Conservation (phyloP, 2,797 vertebrate species). For the Hypotaenidia okinawae region DNA sequence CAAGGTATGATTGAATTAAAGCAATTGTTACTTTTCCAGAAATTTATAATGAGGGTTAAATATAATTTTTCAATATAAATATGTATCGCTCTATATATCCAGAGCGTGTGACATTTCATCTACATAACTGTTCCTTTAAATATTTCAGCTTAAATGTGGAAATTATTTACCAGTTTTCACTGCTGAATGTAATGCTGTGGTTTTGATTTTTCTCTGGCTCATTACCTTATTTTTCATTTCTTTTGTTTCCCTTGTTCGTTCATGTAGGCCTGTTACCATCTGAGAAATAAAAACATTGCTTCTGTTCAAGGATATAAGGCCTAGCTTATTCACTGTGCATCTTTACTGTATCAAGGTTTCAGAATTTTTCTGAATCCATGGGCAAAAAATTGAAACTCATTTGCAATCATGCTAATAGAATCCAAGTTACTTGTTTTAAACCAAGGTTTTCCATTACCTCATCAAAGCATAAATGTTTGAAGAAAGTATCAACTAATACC, state of each 20-base stretch:
- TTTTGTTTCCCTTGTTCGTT: conserved; percentile 67
- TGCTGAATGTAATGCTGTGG: conserved; percentile 73
- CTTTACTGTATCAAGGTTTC: conserved; percentile 70
- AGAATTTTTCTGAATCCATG: conserved; percentile 72
- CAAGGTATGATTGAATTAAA: conserved; percentile 78
- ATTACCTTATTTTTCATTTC: conserved; percentile 73
- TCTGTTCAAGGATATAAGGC: conserved; percentile 99
- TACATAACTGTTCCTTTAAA: conserved; percentile 48
- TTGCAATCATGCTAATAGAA: conserved; percentile 31
- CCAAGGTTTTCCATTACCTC: conserved; percentile 74
- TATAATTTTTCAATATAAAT: conserved; percentile 36
- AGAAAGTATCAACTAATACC: conserved; percentile 16
- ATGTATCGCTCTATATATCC: conserved; percentile 15
- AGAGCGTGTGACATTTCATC: conserved; percentile 28
- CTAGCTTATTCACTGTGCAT: conserved; percentile 74
- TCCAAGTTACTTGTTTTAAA: conserved; percentile 49
- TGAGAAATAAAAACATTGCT: conserved; percentile 77
- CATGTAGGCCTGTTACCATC: conserved; percentile 71
- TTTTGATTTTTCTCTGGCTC: conserved; percentile 79
- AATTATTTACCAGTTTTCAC: conserved; percentile 69
- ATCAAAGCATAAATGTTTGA: conserved; percentile 5
- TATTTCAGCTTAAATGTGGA: conserved; percentile 65
- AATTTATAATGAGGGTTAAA: conserved; percentile 78
- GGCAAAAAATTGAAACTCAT: conserved; percentile 70
- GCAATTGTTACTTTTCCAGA: conserved; percentile 44